A percentile compares a stretch with the other conserved stretches of the same genome.
Evolutionary conservation across 2,888 invertebrate species (phyloP).

Genomic region (Geophilus truncorum): DNA sequence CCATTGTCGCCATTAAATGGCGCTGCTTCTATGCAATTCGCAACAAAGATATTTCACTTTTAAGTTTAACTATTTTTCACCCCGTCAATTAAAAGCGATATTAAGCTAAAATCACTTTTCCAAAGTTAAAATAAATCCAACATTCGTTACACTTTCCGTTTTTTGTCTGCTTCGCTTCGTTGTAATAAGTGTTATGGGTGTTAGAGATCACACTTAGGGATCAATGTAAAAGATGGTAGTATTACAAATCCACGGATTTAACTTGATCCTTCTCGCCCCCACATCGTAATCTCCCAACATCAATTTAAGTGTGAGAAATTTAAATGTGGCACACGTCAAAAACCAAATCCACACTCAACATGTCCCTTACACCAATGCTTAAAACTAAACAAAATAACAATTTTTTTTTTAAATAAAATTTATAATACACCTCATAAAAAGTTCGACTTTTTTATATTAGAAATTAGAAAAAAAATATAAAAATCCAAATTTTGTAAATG

Average conservation of each 20-base stretch:
- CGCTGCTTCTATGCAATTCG: too few species aligned
- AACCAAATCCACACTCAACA: not conserved
- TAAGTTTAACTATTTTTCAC: too few species aligned
- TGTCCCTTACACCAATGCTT: not conserved
- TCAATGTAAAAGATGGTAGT: not conserved
- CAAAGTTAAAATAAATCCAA: too few species aligned
- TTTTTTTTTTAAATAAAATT: too few species aligned
- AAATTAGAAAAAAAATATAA: not conserved
- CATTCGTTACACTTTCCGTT: too few species aligned
- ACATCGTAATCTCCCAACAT: constrained; percentile 5
- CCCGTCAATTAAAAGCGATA: too few species aligned
- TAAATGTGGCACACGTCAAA: constrained; percentile 8
- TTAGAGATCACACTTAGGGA: not conserved
- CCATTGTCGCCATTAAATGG: too few species aligned
- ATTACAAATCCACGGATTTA: constrained; percentile 10
- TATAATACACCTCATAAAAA: too few species aligned
- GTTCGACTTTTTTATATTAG: too few species aligned
- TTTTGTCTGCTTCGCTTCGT: not conserved
- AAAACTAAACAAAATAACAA: too few species aligned
- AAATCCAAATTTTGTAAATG: not conserved
- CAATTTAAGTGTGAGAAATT: constrained; percentile 20
- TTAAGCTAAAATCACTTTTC: too few species aligned
- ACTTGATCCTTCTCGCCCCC: constrained; percentile 21
- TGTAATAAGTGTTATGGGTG: not conserved
- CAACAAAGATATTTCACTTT: too few species aligned